Percentiles rank a stretch among this genome's conserved stretches.
phyloP scores from a whole-genome alignment of 2,888 invertebrate species.

The Drosophila hamatofila region DNA sequence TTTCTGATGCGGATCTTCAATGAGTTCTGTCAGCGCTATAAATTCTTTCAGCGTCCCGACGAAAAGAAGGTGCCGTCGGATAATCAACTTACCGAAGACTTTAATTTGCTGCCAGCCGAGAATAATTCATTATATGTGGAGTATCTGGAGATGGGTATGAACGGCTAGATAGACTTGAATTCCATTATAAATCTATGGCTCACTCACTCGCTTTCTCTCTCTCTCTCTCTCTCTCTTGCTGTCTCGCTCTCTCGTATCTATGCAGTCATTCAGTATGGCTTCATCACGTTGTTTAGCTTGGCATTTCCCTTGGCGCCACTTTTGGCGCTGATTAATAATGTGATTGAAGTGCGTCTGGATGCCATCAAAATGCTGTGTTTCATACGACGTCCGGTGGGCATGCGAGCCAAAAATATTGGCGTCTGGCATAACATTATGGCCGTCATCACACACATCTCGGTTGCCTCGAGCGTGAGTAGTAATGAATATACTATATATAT shows the following conservation, averaged over 20 bases:
- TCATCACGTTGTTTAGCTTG: constrained; percentile 93
- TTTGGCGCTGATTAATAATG: constrained; percentile 92
- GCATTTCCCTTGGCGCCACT: constrained; percentile 94
- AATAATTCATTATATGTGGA: constrained; percentile 91
- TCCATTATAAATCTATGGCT: no score
- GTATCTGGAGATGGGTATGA: constrained; percentile 93
- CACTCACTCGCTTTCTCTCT: neutral
- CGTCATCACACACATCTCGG: constrained; percentile 90
- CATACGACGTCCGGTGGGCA: constrained; percentile 90
- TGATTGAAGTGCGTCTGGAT: constrained; percentile 93
- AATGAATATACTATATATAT: no score
- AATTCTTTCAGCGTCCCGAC: constrained; percentile 84
- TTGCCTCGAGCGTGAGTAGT: constrained; percentile 90
- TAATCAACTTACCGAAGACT: constrained; percentile 92
- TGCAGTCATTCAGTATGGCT: constrained; percentile 93
- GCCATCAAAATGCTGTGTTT: constrained; percentile 92
- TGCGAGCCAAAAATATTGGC: constrained; percentile 91
- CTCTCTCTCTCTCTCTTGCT: neutral
- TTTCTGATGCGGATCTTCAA: constrained; percentile 86
- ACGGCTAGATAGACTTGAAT: no score
- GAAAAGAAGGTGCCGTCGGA: constrained; percentile 86
- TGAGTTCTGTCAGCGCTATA: constrained; percentile 85
- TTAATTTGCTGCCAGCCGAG: constrained; percentile 88
- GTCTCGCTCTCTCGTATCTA: constrained; percentile 31
- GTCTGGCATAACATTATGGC: constrained; percentile 92